Conservation (phyloP, 2,113 vertebrate genomes). For the Dicrurus megarhynchus region DNA sequence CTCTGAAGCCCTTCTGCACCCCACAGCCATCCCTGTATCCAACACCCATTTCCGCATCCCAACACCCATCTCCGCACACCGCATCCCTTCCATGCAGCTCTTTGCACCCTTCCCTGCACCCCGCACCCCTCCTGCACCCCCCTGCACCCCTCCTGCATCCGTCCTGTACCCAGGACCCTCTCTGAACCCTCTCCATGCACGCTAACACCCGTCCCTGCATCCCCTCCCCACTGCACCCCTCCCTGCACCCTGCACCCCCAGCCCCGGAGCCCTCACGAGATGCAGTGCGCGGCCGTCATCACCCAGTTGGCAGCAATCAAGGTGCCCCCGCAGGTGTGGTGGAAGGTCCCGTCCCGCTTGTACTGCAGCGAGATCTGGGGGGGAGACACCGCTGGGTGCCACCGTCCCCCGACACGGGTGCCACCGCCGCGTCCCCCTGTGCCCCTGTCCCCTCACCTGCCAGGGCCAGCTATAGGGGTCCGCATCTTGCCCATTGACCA, state of each 20-base stretch:
- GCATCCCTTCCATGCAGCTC: neutral
- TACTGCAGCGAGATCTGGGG: slow-evolving; percentile 28
- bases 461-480: slow-evolving; percentile 18
- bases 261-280: neutral
- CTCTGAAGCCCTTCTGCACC: neutral
- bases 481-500: neutral
- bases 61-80: neutral
- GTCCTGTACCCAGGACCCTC: too few relatives aligned
- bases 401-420: neutral
- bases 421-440: fast-evolving
- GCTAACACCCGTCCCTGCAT: too few relatives aligned
- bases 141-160: too few relatives aligned
- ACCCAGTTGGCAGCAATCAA: neutral
- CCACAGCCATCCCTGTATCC: neutral
- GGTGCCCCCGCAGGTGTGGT: neutral
- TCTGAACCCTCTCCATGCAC: too few relatives aligned
- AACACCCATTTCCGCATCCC: neutral
- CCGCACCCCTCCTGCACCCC: too few relatives aligned
- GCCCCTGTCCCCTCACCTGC: neutral
- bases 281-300: slow-evolving; percentile 31
- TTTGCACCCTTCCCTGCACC: neutral
- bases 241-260: neutral
- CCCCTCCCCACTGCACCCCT: too few relatives aligned
- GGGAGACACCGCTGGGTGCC: neutral
- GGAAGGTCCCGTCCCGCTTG: neutral